Evolutionary conservation across 2,113 vertebrate species (phyloP).

Genomic region (Aegotheles bennettii): DNA sequence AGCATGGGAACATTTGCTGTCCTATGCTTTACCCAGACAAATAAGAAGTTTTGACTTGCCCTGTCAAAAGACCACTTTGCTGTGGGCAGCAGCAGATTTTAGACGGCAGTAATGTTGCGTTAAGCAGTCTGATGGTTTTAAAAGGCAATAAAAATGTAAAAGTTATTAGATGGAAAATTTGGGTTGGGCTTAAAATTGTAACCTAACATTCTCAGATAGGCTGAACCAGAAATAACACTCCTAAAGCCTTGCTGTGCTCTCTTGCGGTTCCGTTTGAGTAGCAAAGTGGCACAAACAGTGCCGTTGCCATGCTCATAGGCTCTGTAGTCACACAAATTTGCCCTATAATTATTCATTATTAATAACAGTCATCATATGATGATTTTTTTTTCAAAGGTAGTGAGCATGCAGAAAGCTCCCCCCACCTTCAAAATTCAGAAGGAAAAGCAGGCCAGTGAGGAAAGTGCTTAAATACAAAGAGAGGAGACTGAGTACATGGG

Average conservation of each 20-base stretch:
- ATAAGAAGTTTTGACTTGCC: not conserved
- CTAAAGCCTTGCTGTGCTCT: not conserved
- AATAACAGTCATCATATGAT: not conserved
- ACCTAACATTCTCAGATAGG: not conserved
- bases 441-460: not conserved
- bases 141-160: not conserved
- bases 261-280: not conserved
- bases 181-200: not conserved
- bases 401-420: not conserved
- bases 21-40: not conserved
- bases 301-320: accelerated
- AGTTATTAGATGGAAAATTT: not conserved
- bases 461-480: not conserved
- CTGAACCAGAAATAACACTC: not conserved
- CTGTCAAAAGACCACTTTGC: not conserved
- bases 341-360: not conserved
- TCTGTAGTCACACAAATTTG: not conserved
- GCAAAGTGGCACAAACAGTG: not conserved
- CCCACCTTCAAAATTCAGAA: not conserved
- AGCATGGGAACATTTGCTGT: not conserved
- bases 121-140: not conserved
- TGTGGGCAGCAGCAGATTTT: not conserved
- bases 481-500: not conserved
- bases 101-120: not conserved
- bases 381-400: not conserved